Base-by-base conservation (phyloP, 2,113 vertebrate genomes). In the Salvator merianae region DNA sequence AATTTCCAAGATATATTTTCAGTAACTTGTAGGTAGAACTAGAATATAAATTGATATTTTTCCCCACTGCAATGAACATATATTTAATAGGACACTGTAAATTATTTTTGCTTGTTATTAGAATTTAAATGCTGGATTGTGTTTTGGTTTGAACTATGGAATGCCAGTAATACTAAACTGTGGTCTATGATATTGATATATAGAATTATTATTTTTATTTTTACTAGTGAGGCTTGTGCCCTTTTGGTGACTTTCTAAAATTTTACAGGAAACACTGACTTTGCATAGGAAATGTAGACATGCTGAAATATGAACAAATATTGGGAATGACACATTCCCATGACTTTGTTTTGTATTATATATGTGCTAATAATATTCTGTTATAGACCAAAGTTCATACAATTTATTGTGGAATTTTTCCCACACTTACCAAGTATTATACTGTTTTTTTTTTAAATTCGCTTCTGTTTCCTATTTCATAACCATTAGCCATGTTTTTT, bases 391-490 rank as follows among this genome's bases (percentile, higher is more conserved):
- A 78, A n/a, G 68, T 82, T 86, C 66, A 59, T 79, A 74, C 13
- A 87, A 78, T 53, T 66, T 83, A 47, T n/a, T 63, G 18, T 77
- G 85, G 80, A 78, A 78, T 73, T 86, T 87, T 87, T 59, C 79
- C 62, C 81, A 79, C 62, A 79, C 76, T 73, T 78, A 40, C 34
- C 72, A 73, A 77, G 69, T 71, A 74, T 73, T 83, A 28, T 26
- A 14, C 74, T 32, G 36, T n/a, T 30, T 68, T 50, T 82, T 82
- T 47, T 75, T 47, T 43, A 47, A 76, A 77, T 77, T 81, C 30
- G 26, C 55, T 81, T 82, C 80, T 55, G 38, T 82, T 83, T 79
- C 30, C 32, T 68, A 53, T 83, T 79, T 83, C 53, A 79, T 40
- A 79, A 83, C 53, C 43, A 63, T 70, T 84, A 63, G 38, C 72